Evolutionary conservation across 1,140 invertebrate genomes (phyloP).

Genomic region (Panulirus ornatus): DNA sequence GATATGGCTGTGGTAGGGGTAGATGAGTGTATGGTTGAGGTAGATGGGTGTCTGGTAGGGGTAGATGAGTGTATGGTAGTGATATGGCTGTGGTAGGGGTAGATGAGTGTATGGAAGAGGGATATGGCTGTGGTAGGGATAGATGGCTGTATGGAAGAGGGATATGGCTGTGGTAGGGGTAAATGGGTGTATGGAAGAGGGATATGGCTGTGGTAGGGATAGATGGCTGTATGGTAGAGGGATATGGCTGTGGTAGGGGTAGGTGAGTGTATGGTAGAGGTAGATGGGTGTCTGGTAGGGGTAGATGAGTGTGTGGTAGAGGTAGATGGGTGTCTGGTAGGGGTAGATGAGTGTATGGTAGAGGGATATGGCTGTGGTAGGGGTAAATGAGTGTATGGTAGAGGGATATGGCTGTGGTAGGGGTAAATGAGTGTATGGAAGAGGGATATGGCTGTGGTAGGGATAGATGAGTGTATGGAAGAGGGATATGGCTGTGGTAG

Average conservation of each 20-base stretch:
- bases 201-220: too few relatives aligned
- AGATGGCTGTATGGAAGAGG: not conserved
- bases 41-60: not conserved
- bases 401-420: not conserved
- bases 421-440: not conserved
- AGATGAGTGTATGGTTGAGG: not conserved
- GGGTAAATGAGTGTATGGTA: not conserved
- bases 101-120: too few relatives aligned
- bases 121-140: not conserved
- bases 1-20: not conserved
- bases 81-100: not conserved
- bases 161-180: not conserved
- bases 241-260: not conserved
- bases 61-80: not conserved
- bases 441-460: not conserved
- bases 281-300: not conserved
- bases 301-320: not conserved
- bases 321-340: not conserved
- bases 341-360: not conserved
- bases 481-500: not conserved
- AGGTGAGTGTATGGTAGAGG: too few relatives aligned
- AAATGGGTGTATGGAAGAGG: not conserved
- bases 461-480: not conserved
- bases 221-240: too few relatives aligned
- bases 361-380: not conserved